Evolutionary conservation across 2,797 vertebrate species (phyloP), one percentile per base, ranked within the genome.

Genomic region (Atherinosoma microstoma): DNA sequence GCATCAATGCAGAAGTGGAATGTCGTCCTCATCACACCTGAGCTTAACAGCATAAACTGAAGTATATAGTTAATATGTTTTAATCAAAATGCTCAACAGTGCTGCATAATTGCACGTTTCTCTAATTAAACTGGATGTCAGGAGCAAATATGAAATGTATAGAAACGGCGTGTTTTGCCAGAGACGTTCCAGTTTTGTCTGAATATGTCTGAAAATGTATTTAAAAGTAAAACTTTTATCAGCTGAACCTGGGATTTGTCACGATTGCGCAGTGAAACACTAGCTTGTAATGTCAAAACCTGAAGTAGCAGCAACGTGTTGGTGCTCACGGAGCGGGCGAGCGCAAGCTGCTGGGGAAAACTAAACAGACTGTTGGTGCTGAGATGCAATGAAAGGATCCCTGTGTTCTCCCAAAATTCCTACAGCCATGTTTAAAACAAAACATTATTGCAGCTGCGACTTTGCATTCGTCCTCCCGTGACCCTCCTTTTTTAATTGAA

Each of bases 371-470:
- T 49, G 68, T 73, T 87, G 86, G 85, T 86, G 84, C 87, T 76
- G 85, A 61, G 73, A 83, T 73, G 86, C 67, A 73, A 73, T 95
- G 90, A 95, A 95, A 94, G 92, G 91, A 90, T 87, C 89, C 82
- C 92, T 93, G 92, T 94, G 92, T 95, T 92, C 90, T 82, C 74
- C 69, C 38, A n/a, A 40, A 82, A 93, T 91, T 93, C 92, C 91
- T 85, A 58, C 89, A 91, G 89, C 91, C 79, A 75, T 60, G 34
- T 90, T 92, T 92, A 86, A 93, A 94, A 94, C 92, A 93, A 93
- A 93, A 94, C 92, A 93, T 94, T 92, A 94, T 92, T 92, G 87
- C 92, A 93, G 91, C 91, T 92, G 90, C 60, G 49, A 85, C 87
- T 87, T 87, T 79, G 73, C 91, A 80, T 88, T 86, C 45, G 51